phyloP scores from a whole-genome alignment of 2,113 vertebrate genomes.

The Spermophilus dauricus region DNA sequence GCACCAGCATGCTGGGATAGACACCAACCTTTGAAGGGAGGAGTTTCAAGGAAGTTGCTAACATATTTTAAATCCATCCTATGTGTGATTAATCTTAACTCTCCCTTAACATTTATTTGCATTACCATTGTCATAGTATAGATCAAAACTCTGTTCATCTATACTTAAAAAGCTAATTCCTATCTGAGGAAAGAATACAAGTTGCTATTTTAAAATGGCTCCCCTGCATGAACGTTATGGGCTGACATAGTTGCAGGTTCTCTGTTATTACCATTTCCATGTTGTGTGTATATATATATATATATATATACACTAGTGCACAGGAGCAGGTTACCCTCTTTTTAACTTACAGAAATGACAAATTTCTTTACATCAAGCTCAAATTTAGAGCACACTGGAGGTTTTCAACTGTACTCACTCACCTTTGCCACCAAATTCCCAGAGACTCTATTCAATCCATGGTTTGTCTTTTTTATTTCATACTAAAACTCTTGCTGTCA shows the following conservation, averaged over 20 bases:
- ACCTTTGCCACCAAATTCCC: conserved; percentile 17
- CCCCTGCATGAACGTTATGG: background rate
- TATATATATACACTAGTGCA: background rate
- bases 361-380: background rate
- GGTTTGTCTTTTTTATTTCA: conserved; percentile 65
- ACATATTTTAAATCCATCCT: background rate
- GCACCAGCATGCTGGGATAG: background rate
- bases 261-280: background rate
- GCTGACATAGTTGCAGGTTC: background rate
- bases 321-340: background rate
- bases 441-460: conserved; percentile 63
- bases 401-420: background rate
- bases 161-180: background rate
- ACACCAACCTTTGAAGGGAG: background rate
- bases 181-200: conserved; percentile 5
- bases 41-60: background rate
- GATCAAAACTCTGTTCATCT: background rate
- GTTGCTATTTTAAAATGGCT: background rate
- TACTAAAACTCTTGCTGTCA: conserved; percentile 73
- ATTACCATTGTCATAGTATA: background rate
- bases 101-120: background rate
- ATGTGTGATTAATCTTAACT: background rate
- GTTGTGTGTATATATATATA: background rate
- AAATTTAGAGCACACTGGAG: background rate
- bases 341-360: background rate